Conservation (phyloP, 1,140 invertebrate species). For the Alviniconcha marisindica region DNA sequence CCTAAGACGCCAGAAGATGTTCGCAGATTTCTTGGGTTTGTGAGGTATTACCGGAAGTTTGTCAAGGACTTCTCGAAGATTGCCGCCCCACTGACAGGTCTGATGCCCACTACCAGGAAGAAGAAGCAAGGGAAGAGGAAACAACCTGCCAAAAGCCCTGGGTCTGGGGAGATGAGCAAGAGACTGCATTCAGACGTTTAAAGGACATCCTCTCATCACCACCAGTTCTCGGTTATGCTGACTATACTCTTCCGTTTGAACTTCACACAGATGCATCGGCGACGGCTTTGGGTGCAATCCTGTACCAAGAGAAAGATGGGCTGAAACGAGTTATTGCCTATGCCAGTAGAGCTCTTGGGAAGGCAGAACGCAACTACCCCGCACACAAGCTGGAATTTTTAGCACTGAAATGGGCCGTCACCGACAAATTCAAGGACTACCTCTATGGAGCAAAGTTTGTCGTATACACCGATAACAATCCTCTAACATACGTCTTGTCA, state of each 20-base stretch:
- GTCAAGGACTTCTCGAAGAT: conserved; percentile 53
- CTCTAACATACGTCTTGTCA: too few relatives aligned
- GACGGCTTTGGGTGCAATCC: background rate
- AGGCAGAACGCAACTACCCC: background rate
- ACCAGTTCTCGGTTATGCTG: background rate
- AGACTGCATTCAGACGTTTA: too few relatives aligned
- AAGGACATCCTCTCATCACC: too few relatives aligned
- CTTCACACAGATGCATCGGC: background rate
- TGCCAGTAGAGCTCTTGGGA: background rate
- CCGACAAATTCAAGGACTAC: background rate
- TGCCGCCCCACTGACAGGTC: conserved; percentile 35
- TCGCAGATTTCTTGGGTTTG: conserved; percentile 31
- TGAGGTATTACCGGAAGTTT: conserved; percentile 47
- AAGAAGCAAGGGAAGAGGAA: conserved; percentile 43
- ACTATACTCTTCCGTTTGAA: background rate
- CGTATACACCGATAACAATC: conserved; percentile 37
- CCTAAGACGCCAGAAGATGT: background rate
- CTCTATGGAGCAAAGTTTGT: background rate
- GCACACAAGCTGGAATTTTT: background rate
- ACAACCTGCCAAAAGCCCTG: conserved; percentile 7
- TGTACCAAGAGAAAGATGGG: background rate
- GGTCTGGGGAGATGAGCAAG: too few relatives aligned
- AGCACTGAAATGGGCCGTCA: background rate
- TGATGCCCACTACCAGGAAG: conserved; percentile 14
- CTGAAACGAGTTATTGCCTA: background rate